These are phyloP conservation scores for Cydia strobilella DNA, from an alignment of 1,140 invertebrate species.

Conservation along the genomic window DNA sequence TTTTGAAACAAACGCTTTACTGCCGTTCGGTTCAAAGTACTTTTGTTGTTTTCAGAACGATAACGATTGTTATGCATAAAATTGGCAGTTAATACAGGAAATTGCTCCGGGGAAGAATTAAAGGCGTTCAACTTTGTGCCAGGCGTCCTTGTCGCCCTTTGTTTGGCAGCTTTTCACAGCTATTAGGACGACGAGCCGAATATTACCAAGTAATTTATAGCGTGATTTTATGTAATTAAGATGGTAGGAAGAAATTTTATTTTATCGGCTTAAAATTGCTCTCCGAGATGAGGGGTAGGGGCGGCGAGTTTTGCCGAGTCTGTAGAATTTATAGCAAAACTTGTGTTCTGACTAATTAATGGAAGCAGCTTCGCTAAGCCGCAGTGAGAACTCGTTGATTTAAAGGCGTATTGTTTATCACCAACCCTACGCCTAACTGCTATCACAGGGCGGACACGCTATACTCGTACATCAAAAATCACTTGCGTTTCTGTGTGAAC, in stretches of 20 bases:
- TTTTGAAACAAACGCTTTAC: slow-evolving; percentile 32
- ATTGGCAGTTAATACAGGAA: slow-evolving; percentile 62
- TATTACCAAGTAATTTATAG: slow-evolving; percentile 71
- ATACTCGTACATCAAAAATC: too few relatives aligned
- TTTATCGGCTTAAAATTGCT: slow-evolving; percentile 76
- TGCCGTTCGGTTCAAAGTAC: slow-evolving; percentile 26
- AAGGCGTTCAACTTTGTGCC: slow-evolving; percentile 63
- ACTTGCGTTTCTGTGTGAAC: too few relatives aligned
- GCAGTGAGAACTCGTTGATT: slow-evolving; percentile 56
- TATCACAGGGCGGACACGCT: too few relatives aligned
- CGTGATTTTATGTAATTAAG: slow-evolving; percentile 73
- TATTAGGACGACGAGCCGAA: slow-evolving; percentile 61
- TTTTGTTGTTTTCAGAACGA: slow-evolving; percentile 42
- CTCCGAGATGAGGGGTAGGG: slow-evolving; percentile 60
- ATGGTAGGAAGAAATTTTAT: slow-evolving; percentile 71
- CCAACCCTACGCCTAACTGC: slow-evolving; percentile 41
- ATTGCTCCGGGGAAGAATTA: slow-evolving; percentile 62
- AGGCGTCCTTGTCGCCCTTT: slow-evolving; percentile 64
- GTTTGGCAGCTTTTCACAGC: slow-evolving; percentile 64
- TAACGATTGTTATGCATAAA: slow-evolving; percentile 59
- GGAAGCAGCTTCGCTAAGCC: slow-evolving; percentile 65
- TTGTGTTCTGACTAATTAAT: slow-evolving; percentile 76
- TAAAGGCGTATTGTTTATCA: slow-evolving; percentile 59
- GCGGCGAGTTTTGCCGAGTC: slow-evolving; percentile 67
- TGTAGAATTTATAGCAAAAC: slow-evolving; percentile 75